Evolutionary conservation across 2,797 vertebrate species (phyloP), one percentile per base, ranked within the genome.

Genomic region (Premnoplex brunnescens): DNA sequence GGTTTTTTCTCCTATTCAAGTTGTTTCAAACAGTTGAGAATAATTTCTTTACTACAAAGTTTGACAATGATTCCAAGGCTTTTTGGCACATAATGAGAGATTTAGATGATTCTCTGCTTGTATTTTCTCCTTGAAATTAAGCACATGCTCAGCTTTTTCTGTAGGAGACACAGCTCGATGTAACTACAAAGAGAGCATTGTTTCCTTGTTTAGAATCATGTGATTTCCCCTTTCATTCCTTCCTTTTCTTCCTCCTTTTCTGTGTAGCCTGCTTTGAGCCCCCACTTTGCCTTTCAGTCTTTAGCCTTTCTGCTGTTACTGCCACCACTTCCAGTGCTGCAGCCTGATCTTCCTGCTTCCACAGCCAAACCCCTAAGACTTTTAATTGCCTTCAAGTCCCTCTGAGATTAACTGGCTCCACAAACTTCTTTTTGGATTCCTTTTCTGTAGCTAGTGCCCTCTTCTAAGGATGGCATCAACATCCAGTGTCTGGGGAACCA

Each of bases 211-310:
- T 62, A 66, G 83, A 39, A 95, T 95, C 96, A 97, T 19, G 9
- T 96, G 96, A 87, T 87, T 95, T 88, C n/a, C 37, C 93, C 91
- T 95, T 94, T 95, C 55, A 93, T 16, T 66, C 91, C 59, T 91
- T 80, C 74, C 14, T 7, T 96, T 93, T 91, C 48, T 93, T 95
- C 80, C 27, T 77, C 49, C 83, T 77, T 88, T 85, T 75, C 63
- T 93, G 23, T 44, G 46, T n/a, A 64, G 85, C 55, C 85, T 92
- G 73, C 88, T 96, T 90, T 82, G 84, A 93, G 68, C n/a, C 32
- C 83, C 39, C 48, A 56, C 88, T 94, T 89, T 80, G 39, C 68
- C 72, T 87, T 59, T 80, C n/a, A 83, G 62, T 32, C 41, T 72
- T 91, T 3, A 43, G 59, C 41, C 79, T 73, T 85, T 91, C 55